phyloP scores from a whole-genome alignment of 2,797 vertebrate genomes.

The Melanotaenia parkinsoni region DNA sequence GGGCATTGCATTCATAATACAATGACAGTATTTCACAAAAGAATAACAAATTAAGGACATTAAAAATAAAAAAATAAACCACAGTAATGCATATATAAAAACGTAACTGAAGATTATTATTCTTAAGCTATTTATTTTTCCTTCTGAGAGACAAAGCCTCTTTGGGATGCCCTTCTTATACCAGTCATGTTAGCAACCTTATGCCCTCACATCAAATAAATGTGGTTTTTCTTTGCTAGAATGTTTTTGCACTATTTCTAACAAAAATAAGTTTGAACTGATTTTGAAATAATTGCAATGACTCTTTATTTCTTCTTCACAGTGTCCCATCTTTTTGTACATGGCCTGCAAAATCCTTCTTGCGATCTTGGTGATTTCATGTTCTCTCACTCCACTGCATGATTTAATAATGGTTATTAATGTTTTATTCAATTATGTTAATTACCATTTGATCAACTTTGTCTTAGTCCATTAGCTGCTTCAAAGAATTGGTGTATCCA shows the following conservation, averaged over 20 bases:
- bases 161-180: background rate
- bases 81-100: too few relatives aligned
- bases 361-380: background rate
- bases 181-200: background rate
- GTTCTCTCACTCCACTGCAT: background rate
- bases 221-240: background rate
- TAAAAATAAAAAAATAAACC: background rate
- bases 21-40: background rate
- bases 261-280: too few relatives aligned
- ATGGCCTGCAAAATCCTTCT: slow-evolving; percentile 8
- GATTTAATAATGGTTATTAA: slow-evolving; percentile 13
- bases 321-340: background rate
- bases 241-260: background rate
- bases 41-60: background rate
- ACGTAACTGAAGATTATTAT: too few relatives aligned
- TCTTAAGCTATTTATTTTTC: background rate
- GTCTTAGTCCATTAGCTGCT: slow-evolving; percentile 39
- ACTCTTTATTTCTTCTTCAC: background rate
- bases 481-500: slow-evolving; percentile 21
- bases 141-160: background rate
- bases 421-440: slow-evolving; percentile 16
- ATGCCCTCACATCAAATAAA: background rate
- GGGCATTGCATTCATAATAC: background rate
- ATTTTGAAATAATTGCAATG: background rate
- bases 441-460: slow-evolving; percentile 26